Base-by-base conservation (phyloP, 2,113 vertebrate species). In the Sebastes schlegelii region DNA sequence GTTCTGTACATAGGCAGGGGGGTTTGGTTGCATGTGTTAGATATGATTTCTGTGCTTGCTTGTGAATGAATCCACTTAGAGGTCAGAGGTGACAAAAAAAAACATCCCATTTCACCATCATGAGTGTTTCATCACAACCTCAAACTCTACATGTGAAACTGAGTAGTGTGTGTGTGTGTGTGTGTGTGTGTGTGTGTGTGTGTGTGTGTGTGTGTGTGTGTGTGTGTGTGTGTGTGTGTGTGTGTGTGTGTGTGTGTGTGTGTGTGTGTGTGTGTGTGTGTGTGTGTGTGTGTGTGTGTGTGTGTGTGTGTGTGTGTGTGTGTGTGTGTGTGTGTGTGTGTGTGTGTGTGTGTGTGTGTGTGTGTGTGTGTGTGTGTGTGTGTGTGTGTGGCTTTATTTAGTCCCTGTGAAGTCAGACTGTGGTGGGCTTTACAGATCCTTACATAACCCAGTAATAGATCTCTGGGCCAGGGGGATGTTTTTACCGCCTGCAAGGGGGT, bases 381-480 rank as follows among this genome's bases (percentile, higher is more conserved):
- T 67, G 17, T 62, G 7, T 48, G 34, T n/a, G n/a, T 65, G 54
- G 58, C 85, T 91, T 83, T 88, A 67, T 91, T 93, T 92, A 90
- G 83, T 80, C 60, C 77, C 68, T 86, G 80, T 82, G 74, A 85
- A 79, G 85, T 89, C 83, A 78, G 75, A 61, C 60, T 63, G 78
- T 54, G 78, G 82, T 83, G 77, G 84, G 84, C 84, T 86, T 83
- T 80, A 80, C 57, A 77, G 78, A 81, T 68, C 67, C 91, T 93
- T 94, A 88, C 84, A 87, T 94, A 94, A 93, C 85, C 70, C 57
- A 80, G 87, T 87, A 91, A 93, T 75, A 83, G 88, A 90, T 90
- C 87, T 87, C 43, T 85, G 73, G 82, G 79, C 87, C 49, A 49
- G 79, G 81, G 88, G 85, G 86, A 81, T 88, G 85, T 86, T 88